Evolutionary conservation across 2,888 invertebrate species (phyloP).

Genomic region (Xiphydria camelus): DNA sequence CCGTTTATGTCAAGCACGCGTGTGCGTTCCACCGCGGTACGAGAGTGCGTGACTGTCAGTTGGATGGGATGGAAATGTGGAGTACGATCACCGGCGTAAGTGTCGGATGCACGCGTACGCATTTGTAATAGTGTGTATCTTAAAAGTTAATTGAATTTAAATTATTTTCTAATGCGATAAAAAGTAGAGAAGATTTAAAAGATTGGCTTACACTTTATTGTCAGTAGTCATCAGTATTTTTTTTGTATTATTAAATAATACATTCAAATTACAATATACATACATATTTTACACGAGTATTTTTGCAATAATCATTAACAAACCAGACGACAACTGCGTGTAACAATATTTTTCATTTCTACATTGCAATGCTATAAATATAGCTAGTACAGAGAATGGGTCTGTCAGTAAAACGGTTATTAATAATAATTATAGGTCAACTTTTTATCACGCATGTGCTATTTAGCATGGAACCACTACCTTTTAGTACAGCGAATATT

Average conservation of each 20-base stretch:
- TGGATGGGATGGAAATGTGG: slow-evolving; percentile 3
- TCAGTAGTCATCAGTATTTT: slow-evolving; percentile 49
- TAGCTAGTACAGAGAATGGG: too few species aligned
- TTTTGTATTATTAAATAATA: slow-evolving; percentile 50
- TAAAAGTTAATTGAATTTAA: slow-evolving; percentile 1
- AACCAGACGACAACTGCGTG: slow-evolving; percentile 49
- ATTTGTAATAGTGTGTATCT: too few species aligned
- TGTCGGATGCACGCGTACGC: too few species aligned
- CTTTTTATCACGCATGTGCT: too few species aligned
- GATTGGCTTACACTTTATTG: slow-evolving; percentile 54
- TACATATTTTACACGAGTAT: slow-evolving; percentile 56
- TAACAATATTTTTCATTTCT: slow-evolving; percentile 41
- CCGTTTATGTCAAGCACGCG: slow-evolving; percentile 2
- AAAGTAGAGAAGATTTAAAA: slow-evolving; percentile 36
- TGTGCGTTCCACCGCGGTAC: too few species aligned
- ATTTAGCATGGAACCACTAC: too few species aligned
- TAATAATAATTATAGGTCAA: too few species aligned
- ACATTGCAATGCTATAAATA: background rate
- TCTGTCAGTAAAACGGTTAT: too few species aligned
- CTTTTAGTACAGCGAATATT: too few species aligned
- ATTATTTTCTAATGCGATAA: background rate
- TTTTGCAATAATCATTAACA: slow-evolving; percentile 52
- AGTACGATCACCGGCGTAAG: slow-evolving; percentile 20
- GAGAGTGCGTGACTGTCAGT: background rate
- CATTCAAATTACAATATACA: slow-evolving; percentile 56